These are phyloP conservation scores for Ochropacha duplaris DNA, from an alignment of 2,888 invertebrate genomes.

Conservation along the genomic window DNA sequence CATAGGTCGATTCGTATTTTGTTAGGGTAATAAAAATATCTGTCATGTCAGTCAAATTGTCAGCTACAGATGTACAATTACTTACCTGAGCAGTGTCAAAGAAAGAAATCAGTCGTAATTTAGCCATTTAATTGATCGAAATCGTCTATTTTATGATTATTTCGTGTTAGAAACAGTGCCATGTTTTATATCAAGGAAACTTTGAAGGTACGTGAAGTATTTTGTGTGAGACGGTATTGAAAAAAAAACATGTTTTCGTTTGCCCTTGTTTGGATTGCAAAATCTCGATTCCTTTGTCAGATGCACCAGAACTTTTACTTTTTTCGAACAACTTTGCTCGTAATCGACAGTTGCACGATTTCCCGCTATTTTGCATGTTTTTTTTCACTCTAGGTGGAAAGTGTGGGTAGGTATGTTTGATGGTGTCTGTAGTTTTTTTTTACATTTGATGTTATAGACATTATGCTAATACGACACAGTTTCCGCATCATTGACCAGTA, in stretches of 20 bases:
- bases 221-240: conserved; percentile 28
- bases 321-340: conserved; percentile 44
- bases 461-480: conserved; percentile 53
- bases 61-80: conserved; percentile 32
- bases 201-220: conserved; percentile 45
- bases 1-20: conserved; percentile 30
- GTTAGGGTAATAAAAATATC: conserved; percentile 53
- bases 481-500: conserved; percentile 54
- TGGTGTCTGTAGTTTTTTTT: conserved; percentile 27
- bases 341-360: conserved; percentile 33
- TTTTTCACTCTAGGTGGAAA: conserved; percentile 42
- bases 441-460: conserved; percentile 16
- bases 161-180: conserved; percentile 59
- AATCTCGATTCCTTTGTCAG: conserved; percentile 78
- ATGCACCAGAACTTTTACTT: conserved; percentile 73
- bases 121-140: conserved; percentile 57
- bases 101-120: conserved; percentile 66
- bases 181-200: conserved; percentile 50
- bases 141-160: conserved; percentile 59
- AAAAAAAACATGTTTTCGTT: conserved; percentile 66
- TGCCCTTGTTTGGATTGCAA: conserved; percentile 78
- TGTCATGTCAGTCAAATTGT: conserved; percentile 48
- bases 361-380: conserved; percentile 50
- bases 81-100: conserved; percentile 37
- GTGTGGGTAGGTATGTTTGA: conserved; percentile 34